Evolutionary conservation across 2,888 invertebrate species (phyloP), one percentile per base, ranked within the genome.

Genomic region (Lymantria monacha): DNA sequence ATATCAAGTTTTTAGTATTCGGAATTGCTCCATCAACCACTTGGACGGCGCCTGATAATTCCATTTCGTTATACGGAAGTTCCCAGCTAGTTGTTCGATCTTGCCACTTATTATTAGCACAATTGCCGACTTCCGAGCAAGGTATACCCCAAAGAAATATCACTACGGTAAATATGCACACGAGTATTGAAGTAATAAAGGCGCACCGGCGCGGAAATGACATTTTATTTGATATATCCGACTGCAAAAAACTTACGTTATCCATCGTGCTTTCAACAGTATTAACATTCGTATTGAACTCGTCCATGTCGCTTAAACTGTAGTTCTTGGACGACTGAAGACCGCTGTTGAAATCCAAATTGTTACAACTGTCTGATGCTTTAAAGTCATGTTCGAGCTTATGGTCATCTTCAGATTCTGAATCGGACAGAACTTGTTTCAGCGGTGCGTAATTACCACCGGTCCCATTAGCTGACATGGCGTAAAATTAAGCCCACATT

Each of bases 121-220:
- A 96, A 47, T 94, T 93, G 12, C 93, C 93, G 7, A 92, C 92
- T 70, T 95, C 94, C 3, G 94, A 93, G 70, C 96, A 97, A 0
- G 96, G 96, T 65, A 95, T 85, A 11, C 94, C 93, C 94, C 95
- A 96, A 7, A 95, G 84, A 74, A 96, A 97, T 70, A 95, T 92
- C 41, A 96, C 86, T 45, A 95, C 93, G 8, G 95, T 95, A 53
- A 94, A 85, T 55, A 95, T 82, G 74, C 95, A 97, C 46, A 95
- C 78, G 42, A 95, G 76, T 59, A 96, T 93, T 0, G 96, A 96
- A 9, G 93, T 86, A 13, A 95, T 85, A 63, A 96, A 95, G 40
- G 94, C 95, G 56, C 93, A 92, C 57, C 94, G 94, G 11, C 96
- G 93, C 37, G 93, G 78, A 14, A 93, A 90, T 0, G 95, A 94